Evolutionary conservation across 1,140 invertebrate genomes (phyloP).

Genomic region (Diabrotica undecimpunctata): DNA sequence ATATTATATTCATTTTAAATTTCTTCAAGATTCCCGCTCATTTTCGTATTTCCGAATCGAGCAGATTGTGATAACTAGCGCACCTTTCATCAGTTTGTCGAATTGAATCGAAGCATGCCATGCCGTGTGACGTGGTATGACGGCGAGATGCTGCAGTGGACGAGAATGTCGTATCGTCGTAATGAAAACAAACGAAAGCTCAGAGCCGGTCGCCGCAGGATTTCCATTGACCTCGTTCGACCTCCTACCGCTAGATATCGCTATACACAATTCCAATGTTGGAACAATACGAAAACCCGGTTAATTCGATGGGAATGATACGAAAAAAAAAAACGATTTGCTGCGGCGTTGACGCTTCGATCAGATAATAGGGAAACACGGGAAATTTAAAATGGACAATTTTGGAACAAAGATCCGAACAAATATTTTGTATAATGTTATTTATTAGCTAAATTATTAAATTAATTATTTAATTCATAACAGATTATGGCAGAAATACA

Average conservation of each 20-base stretch:
- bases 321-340: neutral
- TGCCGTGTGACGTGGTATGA: no score
- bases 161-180: neutral
- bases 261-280: neutral
- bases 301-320: no score
- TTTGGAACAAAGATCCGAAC: no score
- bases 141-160: neutral
- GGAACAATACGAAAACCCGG: neutral
- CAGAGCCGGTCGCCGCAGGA: slow-evolving; percentile 5
- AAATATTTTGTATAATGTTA: no score
- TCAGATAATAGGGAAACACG: no score
- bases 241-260: slow-evolving; percentile 19
- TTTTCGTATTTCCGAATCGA: no score
- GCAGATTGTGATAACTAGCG: neutral
- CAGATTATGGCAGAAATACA: no score
- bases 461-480: no score
- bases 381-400: no score
- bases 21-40: no score
- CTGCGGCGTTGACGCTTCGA: neutral
- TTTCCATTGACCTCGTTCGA: slow-evolving; percentile 17
- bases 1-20: no score
- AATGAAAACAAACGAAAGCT: slow-evolving; percentile 17
- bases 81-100: slow-evolving; percentile 11
- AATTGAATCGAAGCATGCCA: neutral
- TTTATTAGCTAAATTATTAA: no score